These are phyloP conservation scores for Synanceia verrucosa DNA, from an alignment of 2,797 vertebrate genomes.

Conservation along the genomic window DNA sequence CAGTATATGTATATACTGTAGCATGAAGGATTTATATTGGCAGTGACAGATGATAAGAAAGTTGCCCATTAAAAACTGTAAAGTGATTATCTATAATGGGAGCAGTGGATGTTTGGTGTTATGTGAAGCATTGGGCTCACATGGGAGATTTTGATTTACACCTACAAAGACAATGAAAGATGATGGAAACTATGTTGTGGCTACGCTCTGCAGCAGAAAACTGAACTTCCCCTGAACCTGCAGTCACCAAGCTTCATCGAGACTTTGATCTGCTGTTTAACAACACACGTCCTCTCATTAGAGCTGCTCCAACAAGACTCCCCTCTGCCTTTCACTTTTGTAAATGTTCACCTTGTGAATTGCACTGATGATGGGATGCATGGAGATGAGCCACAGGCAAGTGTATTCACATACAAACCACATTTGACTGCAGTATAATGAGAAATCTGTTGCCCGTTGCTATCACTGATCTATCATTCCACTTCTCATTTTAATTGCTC, in stretches of 20 bases:
- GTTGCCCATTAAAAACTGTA: neutral
- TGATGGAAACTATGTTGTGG: neutral
- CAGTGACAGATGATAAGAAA: neutral
- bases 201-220: neutral
- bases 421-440: slow-evolving; percentile 4
- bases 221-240: neutral
- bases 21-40: neutral
- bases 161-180: neutral
- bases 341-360: slow-evolving; percentile 21
- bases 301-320: slow-evolving; percentile 14
- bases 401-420: neutral
- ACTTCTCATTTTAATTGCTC: neutral
- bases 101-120: neutral
- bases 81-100: neutral
- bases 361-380: neutral
- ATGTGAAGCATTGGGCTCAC: neutral
- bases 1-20: neutral
- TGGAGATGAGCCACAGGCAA: neutral
- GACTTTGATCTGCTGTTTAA: slow-evolving; percentile 43
- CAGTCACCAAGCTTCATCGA: neutral
- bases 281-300: slow-evolving; percentile 37
- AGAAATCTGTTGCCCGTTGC: slow-evolving; percentile 1
- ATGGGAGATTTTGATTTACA: slow-evolving; percentile 17
- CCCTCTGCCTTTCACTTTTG: slow-evolving; percentile 10
- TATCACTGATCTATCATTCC: neutral